Evolutionary conservation across 1,140 invertebrate species (phyloP).

Genomic region (Glossosoma conforme): DNA sequence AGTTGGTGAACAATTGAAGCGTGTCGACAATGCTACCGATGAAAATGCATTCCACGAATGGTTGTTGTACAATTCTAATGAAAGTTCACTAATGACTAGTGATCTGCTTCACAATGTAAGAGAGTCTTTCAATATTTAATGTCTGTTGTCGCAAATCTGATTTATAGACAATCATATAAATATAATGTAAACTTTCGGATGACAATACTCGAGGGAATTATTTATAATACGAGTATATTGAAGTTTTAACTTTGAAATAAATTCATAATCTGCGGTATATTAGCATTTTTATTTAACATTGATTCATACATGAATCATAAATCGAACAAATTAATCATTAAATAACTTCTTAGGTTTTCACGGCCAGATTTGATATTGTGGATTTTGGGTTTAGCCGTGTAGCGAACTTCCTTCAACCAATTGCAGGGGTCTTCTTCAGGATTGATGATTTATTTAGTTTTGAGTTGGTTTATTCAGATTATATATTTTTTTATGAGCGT

Average conservation of each 20-base stretch:
- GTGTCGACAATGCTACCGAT: constrained; percentile 5
- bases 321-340: not conserved
- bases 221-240: not conserved
- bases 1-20: constrained; percentile 5
- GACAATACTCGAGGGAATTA: not conserved
- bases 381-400: no score
- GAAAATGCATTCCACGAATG: constrained; percentile 9
- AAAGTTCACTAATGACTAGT: not conserved
- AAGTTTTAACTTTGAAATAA: not conserved
- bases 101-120: not conserved
- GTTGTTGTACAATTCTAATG: not conserved
- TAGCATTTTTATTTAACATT: not conserved
- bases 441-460: no score
- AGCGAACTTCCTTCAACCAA: no score
- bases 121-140: not conserved
- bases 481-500: no score
- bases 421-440: no score
- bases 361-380: no score
- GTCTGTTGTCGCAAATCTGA: constrained; percentile 3
- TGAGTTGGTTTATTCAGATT: no score
- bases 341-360: no score
- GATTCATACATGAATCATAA: not conserved
- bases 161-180: constrained; percentile 13
- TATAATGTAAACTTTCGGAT: not conserved
- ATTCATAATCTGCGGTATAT: not conserved